These are phyloP conservation scores for Apamea epomidion DNA, from an alignment of 2,888 invertebrate species.

Conservation along the genomic window DNA sequence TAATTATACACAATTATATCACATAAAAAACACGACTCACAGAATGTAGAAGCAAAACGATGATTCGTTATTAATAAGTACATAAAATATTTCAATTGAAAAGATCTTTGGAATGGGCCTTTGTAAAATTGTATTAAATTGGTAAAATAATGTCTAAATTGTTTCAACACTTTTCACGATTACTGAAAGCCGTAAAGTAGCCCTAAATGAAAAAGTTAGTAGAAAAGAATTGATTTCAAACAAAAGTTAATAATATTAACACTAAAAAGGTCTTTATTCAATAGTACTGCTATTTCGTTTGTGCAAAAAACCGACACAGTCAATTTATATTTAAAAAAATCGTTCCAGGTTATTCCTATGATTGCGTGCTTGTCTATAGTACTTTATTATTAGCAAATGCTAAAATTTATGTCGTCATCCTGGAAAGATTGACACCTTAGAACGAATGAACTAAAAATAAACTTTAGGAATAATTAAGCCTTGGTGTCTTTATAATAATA, in stretches of 20 bases:
- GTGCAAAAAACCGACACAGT: constrained; percentile 59
- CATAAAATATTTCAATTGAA: constrained; percentile 72
- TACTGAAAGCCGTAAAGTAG: constrained; percentile 53
- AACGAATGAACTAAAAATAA: constrained; percentile 50
- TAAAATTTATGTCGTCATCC: constrained; percentile 26
- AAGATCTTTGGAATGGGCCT: constrained; percentile 83
- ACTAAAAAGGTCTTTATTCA: constrained; percentile 65
- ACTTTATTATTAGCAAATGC: constrained; percentile 31
- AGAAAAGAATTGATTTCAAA: constrained; percentile 66
- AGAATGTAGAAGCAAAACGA: constrained; percentile 83
- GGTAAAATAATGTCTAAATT: constrained; percentile 58
- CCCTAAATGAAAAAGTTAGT: constrained; percentile 66
- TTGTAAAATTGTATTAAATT: constrained; percentile 65
- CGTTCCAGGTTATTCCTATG: constrained; percentile 41
- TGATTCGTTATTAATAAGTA: constrained; percentile 74
- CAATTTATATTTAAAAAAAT: constrained; percentile 25
- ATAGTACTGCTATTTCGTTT: constrained; percentile 63
- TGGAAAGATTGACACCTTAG: constrained; percentile 45
- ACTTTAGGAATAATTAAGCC: constrained; percentile 62
- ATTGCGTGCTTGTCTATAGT: constrained; percentile 37
- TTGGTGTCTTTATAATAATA: constrained; percentile 69
- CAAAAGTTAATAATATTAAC: constrained; percentile 59
- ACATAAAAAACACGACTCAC: constrained; percentile 87
- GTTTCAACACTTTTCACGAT: constrained; percentile 36
- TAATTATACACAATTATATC: constrained; percentile 86